Evolutionary conservation across 2,888 invertebrate species (phyloP).

Genomic region (Drosophila kambysellisi): DNA sequence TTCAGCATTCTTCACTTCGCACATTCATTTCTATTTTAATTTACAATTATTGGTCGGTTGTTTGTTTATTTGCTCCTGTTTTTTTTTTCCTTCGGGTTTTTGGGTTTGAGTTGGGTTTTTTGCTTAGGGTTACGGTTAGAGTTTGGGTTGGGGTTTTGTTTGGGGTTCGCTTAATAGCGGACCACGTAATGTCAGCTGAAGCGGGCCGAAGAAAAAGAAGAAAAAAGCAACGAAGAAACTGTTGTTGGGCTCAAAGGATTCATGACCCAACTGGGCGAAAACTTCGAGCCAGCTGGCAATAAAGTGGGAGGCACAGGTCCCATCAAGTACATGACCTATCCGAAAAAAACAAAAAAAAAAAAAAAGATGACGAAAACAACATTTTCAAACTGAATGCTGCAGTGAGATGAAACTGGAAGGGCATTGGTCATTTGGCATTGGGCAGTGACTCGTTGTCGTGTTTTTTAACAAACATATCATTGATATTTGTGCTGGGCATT

Average conservation of each 20-base stretch:
- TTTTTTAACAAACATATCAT: constrained; percentile 79
- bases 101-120: constrained; percentile 4
- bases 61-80: constrained; percentile 15
- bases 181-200: constrained; percentile 40
- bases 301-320: constrained; percentile 1
- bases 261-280: constrained; percentile 49
- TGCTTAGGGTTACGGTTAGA: not conserved
- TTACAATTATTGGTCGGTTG: constrained; percentile 72
- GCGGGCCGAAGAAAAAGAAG: not conserved
- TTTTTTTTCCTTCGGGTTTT: not conserved
- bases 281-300: constrained; percentile 44
- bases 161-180: constrained; percentile 10
- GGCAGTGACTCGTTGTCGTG: constrained; percentile 57
- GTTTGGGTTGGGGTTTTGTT: constrained; percentile 1
- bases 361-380: not conserved
- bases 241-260: constrained; percentile 57
- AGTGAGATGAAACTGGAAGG: constrained; percentile 1
- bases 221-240: constrained; percentile 28
- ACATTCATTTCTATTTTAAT: constrained; percentile 76
- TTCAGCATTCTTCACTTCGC: constrained; percentile 9
- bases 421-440: not conserved
- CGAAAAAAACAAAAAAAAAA: constrained; percentile 5
- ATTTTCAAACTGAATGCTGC: constrained; percentile 6
- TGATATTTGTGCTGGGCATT: constrained; percentile 72
- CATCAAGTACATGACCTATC: constrained; percentile 62